A percentile compares a stretch with the other conserved stretches of the same genome.
phyloP scores from a whole-genome alignment of 2,797 vertebrate species.

The Galagoides demidoff region DNA sequence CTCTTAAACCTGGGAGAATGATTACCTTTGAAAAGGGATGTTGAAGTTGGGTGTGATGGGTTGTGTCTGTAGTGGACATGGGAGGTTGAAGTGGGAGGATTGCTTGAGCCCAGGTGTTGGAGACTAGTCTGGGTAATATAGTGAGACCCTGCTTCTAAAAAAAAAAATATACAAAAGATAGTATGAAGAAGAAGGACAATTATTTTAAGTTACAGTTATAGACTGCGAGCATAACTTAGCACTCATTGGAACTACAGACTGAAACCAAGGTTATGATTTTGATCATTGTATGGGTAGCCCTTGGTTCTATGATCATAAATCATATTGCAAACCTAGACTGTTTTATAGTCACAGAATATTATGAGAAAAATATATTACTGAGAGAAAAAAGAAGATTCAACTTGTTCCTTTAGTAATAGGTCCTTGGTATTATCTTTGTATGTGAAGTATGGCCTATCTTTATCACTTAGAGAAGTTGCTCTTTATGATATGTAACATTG shows the following conservation, averaged over 20 bases:
- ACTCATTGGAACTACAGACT: neutral
- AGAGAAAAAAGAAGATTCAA: neutral
- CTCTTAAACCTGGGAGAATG: neutral
- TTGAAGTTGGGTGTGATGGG: neutral
- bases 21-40: neutral
- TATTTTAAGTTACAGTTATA: neutral
- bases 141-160: neutral
- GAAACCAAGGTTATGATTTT: neutral
- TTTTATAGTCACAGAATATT: neutral
- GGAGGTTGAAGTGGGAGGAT: neutral
- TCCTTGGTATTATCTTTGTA: neutral
- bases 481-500: neutral
- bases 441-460: neutral
- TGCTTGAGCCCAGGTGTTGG: neutral
- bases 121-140: neutral
- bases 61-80: neutral
- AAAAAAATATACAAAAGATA: neutral
- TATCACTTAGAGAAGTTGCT: neutral
- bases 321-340: neutral
- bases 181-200: neutral
- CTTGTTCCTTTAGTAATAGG: neutral
- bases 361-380: neutral
- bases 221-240: neutral
- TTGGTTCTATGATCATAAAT: constrained; percentile 30
- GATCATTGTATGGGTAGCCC: neutral